Conservation (phyloP, 2,888 invertebrate genomes). For the Galeruca laticollis region DNA sequence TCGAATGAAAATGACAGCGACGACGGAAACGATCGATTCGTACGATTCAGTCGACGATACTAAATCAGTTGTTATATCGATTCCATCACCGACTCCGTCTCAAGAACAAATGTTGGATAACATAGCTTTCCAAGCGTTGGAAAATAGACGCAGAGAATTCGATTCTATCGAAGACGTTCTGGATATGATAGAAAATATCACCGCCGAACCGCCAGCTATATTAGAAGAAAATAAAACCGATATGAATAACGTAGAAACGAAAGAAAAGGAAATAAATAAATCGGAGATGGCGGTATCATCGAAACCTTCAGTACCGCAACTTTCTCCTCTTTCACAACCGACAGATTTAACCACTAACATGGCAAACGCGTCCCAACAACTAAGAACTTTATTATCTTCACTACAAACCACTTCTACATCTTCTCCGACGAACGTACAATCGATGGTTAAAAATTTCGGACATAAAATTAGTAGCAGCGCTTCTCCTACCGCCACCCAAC, state of each 20-base stretch:
- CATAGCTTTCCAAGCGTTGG: constrained; percentile 73
- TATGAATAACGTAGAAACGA: constrained; percentile 46
- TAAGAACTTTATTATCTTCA: constrained; percentile 76
- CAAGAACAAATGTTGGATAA: constrained; percentile 75
- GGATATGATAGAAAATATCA: constrained; percentile 77
- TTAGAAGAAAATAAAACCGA: constrained; percentile 54
- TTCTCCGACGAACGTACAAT: constrained; percentile 68
- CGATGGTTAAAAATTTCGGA: constrained; percentile 62
- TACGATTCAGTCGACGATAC: constrained; percentile 72
- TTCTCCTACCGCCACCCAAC: constrained; percentile 56
- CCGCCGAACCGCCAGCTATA: constrained; percentile 58
- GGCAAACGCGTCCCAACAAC: constrained; percentile 78
- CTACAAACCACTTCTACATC: constrained; percentile 71
- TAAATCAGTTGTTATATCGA: constrained; percentile 76
- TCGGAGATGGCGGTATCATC: constrained; percentile 3
- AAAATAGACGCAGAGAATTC: constrained; percentile 69
- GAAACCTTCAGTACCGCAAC: constrained; percentile 67
- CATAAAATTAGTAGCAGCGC: constrained; percentile 59
- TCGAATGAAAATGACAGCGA: constrained; percentile 59
- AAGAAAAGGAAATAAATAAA: constrained; percentile 39
- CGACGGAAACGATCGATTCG: constrained; percentile 70
- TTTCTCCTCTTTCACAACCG: constrained; percentile 80
- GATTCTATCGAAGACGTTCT: constrained; percentile 79
- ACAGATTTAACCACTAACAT: constrained; percentile 79
- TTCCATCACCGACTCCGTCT: constrained; percentile 75